A percentile compares a stretch with the other conserved stretches of the same genome.
phyloP scores from a whole-genome alignment of 1,140 invertebrate genomes.

The Apis florea region DNA sequence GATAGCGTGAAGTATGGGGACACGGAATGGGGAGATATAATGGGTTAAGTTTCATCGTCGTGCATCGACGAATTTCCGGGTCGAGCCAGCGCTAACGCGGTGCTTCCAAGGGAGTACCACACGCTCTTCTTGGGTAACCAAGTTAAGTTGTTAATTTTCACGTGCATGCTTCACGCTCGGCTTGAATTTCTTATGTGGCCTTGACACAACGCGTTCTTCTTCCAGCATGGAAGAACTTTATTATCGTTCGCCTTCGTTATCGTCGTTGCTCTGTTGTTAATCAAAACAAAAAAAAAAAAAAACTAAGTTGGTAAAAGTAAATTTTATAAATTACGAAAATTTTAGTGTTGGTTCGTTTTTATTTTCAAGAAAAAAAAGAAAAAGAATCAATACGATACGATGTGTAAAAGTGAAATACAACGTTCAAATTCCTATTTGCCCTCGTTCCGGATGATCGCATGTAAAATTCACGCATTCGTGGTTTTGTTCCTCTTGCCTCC shows the following conservation, averaged over 20 bases:
- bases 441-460: no score
- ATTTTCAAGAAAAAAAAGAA: no score
- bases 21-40: constrained; percentile 56
- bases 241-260: neutral
- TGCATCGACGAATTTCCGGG: constrained; percentile 68
- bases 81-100: constrained; percentile 60
- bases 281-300: neutral
- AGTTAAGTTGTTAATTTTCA: constrained; percentile 66
- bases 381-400: no score
- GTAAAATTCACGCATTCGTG: no score
- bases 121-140: constrained; percentile 62
- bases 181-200: constrained; percentile 63
- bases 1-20: constrained; percentile 50
- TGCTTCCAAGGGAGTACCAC: constrained; percentile 61
- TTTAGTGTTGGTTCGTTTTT: no score
- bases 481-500: no score
- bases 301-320: no score
- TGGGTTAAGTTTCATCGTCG: constrained; percentile 69
- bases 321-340: no score
- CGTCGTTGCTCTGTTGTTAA: neutral
- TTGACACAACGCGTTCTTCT: neutral
- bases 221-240: constrained; percentile 25
- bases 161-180: constrained; percentile 59
- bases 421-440: no score
- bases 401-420: no score